Evolutionary conservation across 2,888 invertebrate genomes (phyloP), one percentile per base, ranked within the genome.

Genomic region (Synanthedon formicaeformis): DNA sequence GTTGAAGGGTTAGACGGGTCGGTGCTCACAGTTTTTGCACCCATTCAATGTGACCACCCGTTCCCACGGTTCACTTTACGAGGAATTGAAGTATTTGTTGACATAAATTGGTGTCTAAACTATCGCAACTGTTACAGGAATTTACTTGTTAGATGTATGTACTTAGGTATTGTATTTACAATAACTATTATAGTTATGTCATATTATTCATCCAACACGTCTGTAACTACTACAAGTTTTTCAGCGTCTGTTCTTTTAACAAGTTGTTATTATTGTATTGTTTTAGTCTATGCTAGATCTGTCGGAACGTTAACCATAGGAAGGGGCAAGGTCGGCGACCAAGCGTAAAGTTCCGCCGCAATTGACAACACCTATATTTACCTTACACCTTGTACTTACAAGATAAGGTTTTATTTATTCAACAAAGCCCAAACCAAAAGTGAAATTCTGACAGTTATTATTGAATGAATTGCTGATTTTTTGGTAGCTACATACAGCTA

Each of bases 291-390:
- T 45, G 45, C 45, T n/a, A 45, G n/a, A 45, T 45, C 45, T n/a
- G 45, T 45, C 8, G 14, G 4, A 45, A 14, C 45, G 45, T 45
- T 45, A 11, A 8, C 45, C 45, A 69, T 81, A 83, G 81, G 84
- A 83, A 81, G 75, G 76, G 78, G 80, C 83, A 85, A 83, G 81
- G 84, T 79, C 84, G 81, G 84, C 82, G 71, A 61, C 73, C 80
- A 78, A 78, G 72, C 86, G 81, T 86, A 77, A 81, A 83, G 74
- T 78, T 78, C 75, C 78, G 75, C 68, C 73, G 73, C 74, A 68
- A 77, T 75, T 77, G 78, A 78, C 78, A 74, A 71, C 69, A 64
- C 58, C 63, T 63, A 45, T 8, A 41, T 14, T 45, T 45, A 14
- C n/a, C 45, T 45, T 45, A 45, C 45, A 45, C 45, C 14, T 45